Evolutionary conservation across 1,140 invertebrate genomes (phyloP), one percentile per base, ranked within the genome.

Genomic region (Trachymyrmex cornetzi): DNA sequence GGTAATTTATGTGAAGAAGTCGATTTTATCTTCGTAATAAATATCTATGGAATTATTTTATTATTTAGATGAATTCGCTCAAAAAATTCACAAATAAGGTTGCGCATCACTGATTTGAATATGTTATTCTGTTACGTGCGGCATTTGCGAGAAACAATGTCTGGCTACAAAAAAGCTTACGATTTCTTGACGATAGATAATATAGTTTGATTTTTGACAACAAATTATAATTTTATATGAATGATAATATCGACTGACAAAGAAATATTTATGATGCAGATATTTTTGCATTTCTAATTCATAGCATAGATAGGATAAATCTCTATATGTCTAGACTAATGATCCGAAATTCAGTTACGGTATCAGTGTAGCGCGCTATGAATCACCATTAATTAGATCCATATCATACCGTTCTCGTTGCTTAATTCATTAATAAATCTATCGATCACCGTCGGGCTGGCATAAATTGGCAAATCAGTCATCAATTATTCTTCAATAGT

Each of bases 381-480:
- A 75, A 84, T 84, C 69, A 84, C 44, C 80, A 61, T 61, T 84
- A 75, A 84, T 84, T 84, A 84, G 69, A 61, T 84, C 30, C 55
- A 30, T 61, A 74, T 75, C 67, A 57, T 57, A 44, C 79, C 67
- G 11, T 72, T 57, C 34, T 22, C 12, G 24, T 63, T 63, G 80
- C 80, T 74, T 84, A 84, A 84, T 84, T 84, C 55, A 72, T 84
- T 84, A 84, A 84, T 84, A 84, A 84, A 84, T 84, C 69, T 84
- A 84, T 75, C 55, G 80, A 50, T 63, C 44, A 84, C 55, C 44
- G 38, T 63, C 69, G 24, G 24, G 2, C 24, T 24, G 34, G 24
- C 79, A 74, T 82, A 82, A 82, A 82, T 74, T 82, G 72, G 38
- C 69, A 84, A 84, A 84, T 84, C 80, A 48, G 55, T n/a, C 38